Conservation (phyloP, 2,888 invertebrate genomes). For the Orchestes rusci region DNA sequence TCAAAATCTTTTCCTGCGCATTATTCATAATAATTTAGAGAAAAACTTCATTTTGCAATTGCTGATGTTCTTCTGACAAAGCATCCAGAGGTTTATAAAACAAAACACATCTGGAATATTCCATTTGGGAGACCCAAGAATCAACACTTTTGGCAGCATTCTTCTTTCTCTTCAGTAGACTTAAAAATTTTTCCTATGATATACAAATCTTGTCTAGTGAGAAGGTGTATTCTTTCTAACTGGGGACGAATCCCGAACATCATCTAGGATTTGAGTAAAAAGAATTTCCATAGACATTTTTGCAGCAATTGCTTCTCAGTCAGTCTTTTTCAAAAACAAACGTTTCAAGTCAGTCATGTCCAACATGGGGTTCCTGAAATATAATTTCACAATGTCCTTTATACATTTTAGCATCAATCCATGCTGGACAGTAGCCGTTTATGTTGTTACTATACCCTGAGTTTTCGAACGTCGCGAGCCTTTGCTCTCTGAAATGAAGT, state of each 20-base stretch:
- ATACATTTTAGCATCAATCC: not conserved
- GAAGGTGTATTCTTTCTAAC: too few relatives aligned
- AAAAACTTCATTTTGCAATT: too few relatives aligned
- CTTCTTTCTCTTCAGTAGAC: too few relatives aligned
- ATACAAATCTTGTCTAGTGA: too few relatives aligned
- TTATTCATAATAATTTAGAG: too few relatives aligned
- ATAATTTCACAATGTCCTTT: not conserved
- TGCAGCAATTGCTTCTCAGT: not conserved
- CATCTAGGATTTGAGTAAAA: conserved; percentile 21
- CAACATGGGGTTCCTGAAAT: conserved; percentile 8
- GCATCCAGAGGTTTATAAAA: too few relatives aligned
- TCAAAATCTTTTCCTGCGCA: too few relatives aligned
- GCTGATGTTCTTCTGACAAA: too few relatives aligned
- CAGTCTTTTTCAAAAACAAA: conserved; percentile 3
- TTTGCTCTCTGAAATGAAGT: not conserved
- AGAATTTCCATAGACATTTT: conserved; percentile 19
- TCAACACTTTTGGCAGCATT: too few relatives aligned
- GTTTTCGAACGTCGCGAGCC: conserved; percentile 6
- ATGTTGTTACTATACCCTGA: conserved; percentile 12
- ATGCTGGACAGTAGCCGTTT: conserved; percentile 12
- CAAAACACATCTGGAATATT: too few relatives aligned
- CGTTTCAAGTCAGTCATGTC: conserved; percentile 20
- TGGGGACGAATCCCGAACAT: conserved; percentile 21
- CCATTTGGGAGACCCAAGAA: too few relatives aligned
- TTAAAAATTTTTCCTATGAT: too few relatives aligned